Evolutionary conservation across 2,888 invertebrate species (phyloP), one percentile per base, ranked within the genome.

Genomic region (Dolichopus griseipennis): DNA sequence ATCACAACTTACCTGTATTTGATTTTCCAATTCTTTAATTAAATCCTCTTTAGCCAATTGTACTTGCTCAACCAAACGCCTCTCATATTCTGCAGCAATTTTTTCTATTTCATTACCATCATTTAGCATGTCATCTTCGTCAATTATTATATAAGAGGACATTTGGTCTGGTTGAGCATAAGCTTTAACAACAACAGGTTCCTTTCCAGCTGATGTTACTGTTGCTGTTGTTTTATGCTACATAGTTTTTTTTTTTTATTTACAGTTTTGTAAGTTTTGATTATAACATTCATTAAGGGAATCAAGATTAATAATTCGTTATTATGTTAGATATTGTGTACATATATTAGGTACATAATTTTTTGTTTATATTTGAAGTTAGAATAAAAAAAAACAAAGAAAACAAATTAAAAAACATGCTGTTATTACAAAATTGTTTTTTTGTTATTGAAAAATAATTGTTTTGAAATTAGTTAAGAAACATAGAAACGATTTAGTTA

Each of bases 41-140:
- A 90, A 87, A 77, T 90, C 90, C 75, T 85, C 84, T 73, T 87
- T 85, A 71, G 88, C 89, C 76, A 86, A 80, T 66, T 85, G 82
- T 71, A 88, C 81, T 79, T 88, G 87, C 76, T 88, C 86, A 75
- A 86, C 84, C 71, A 88, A 80, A 52, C 84, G 80, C 68, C 82
- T 76, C 72, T 85, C 85, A 73, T 85, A 85, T 75, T 82, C 82
- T 69, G 76, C 78, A 61, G 78, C 79, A 68, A 82, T 81, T 69
- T 78, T 77, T 77, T 34, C 79, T 77, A 81, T 78, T 70, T 81
- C 78, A 12, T 78, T 75, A 70, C 80, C 79, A 72, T 81, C 81
- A 69, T 77, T 78, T 72, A 77, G 78, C 66, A 78, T 72, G 71
- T 79, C 81, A 71, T 80, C 80, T 71, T 79, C 77, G 73, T 80